Conservation (phyloP, 2,888 invertebrate species). For the Phengaris arion region DNA sequence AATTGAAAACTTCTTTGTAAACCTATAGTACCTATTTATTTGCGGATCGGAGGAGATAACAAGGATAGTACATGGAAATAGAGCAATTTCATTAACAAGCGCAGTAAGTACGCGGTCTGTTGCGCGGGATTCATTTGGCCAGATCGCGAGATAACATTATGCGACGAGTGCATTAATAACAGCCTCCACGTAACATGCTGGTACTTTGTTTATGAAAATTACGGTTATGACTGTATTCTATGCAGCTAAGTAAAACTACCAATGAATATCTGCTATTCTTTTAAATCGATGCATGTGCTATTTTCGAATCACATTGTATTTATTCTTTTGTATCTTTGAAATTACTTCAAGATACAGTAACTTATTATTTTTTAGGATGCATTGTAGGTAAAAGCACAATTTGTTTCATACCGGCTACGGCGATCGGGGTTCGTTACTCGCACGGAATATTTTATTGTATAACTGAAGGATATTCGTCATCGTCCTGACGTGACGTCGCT, state of each 20-base stretch:
- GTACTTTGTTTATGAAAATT: conserved; percentile 3
- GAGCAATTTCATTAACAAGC: conserved; percentile 56
- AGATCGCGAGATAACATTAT: conserved; percentile 43
- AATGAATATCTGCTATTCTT: neutral
- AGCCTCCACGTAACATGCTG: conserved; percentile 32
- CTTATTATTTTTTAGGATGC: neutral
- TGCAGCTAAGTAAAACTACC: neutral
- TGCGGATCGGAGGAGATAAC: neutral
- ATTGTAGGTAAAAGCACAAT: neutral
- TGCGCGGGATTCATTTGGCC: conserved; percentile 47
- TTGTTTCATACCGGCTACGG: neutral
- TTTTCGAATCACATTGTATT: too few species aligned
- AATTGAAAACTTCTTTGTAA: neutral
- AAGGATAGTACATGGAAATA: conserved; percentile 48
- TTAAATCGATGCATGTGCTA: neutral
- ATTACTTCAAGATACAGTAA: neutral
- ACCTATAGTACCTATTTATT: neutral
- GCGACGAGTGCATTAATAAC: conserved; percentile 34
- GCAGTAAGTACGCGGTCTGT: conserved; percentile 44
- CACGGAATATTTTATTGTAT: neutral
- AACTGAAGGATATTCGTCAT: conserved; percentile 29
- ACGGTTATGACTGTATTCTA: conserved; percentile 17
- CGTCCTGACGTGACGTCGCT: conserved; percentile 28
- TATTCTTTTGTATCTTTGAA: too few species aligned
- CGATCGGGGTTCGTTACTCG: conserved; percentile 6